A percentile compares a stretch with the other conserved stretches of the same genome.
Evolutionary conservation across 1,140 invertebrate genomes (phyloP).

Genomic region (Cydia amplana): DNA sequence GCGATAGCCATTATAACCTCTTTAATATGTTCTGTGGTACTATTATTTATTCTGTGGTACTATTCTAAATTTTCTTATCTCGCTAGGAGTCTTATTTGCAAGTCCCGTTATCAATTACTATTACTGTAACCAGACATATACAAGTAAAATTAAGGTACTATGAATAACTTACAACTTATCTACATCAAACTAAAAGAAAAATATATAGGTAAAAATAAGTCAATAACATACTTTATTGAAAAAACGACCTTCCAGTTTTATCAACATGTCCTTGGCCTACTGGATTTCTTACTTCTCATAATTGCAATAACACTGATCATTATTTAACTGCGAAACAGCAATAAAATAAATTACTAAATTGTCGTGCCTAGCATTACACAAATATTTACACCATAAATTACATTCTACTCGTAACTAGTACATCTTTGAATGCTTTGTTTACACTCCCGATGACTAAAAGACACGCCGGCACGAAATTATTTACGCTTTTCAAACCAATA

Average conservation of each 20-base stretch:
- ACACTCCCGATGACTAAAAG: background rate
- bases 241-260: background rate
- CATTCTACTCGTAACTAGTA: background rate
- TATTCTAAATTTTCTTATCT: no score
- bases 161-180: no score
- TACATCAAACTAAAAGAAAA: background rate
- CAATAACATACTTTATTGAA: background rate
- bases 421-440: background rate
- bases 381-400: background rate
- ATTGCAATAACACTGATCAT: background rate
- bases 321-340: background rate
- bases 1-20: no score
- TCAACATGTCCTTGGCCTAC: background rate
- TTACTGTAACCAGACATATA: no score
- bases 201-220: background rate
- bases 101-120: no score
- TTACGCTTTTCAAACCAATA: conserved; percentile 3
- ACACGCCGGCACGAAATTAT: conserved; percentile 11
- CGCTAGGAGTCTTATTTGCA: no score
- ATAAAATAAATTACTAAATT: background rate
- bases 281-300: background rate
- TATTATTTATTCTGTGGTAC: no score
- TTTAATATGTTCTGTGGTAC: no score
- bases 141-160: no score
- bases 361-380: background rate